A percentile compares a stretch with the other conserved stretches of the same genome.
phyloP scores from a whole-genome alignment of 2,797 vertebrate species.

The Borostomias antarcticus region DNA sequence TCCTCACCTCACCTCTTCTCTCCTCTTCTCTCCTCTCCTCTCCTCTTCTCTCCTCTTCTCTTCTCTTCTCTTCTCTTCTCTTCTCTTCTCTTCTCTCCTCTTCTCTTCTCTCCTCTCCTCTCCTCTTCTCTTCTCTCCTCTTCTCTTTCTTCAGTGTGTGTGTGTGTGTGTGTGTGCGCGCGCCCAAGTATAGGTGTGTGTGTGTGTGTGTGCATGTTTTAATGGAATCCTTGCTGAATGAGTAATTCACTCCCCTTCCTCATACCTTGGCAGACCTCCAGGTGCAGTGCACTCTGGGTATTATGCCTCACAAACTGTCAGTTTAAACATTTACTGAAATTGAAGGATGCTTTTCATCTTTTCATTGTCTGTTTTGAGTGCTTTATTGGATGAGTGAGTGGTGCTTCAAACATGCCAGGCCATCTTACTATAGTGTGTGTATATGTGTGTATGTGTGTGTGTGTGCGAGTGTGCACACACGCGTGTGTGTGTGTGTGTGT shows the following conservation, averaged over 20 bases:
- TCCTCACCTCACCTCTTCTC: background rate
- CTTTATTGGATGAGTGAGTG: constrained; percentile 45
- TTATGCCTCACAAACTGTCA: constrained; percentile 50
- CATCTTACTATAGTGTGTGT: constrained; percentile 23
- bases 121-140: background rate
- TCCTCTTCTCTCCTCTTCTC: background rate
- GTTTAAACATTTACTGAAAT: constrained; percentile 47
- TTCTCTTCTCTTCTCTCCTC: too few species aligned
- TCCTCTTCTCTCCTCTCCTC: background rate
- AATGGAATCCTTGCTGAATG: constrained; percentile 37
- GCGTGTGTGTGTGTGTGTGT: constrained; percentile 10
- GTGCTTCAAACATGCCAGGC: constrained; percentile 43
- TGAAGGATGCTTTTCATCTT: constrained; percentile 31
- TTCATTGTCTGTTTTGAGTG: constrained; percentile 26
- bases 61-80: background rate
- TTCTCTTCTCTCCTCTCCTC: background rate
- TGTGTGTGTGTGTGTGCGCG: background rate
- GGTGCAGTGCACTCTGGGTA: constrained; percentile 53
- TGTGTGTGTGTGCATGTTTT: constrained; percentile 12
- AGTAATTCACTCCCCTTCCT: constrained; percentile 48
- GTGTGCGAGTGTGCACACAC: too few species aligned
- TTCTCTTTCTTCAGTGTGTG: background rate
- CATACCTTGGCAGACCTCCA: constrained; percentile 48
- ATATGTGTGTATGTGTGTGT: constrained; percentile 8
- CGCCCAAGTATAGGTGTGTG: too few species aligned